These are phyloP conservation scores for Epirrhoe tristata DNA, from an alignment of 2,888 invertebrate species.

Conservation along the genomic window DNA sequence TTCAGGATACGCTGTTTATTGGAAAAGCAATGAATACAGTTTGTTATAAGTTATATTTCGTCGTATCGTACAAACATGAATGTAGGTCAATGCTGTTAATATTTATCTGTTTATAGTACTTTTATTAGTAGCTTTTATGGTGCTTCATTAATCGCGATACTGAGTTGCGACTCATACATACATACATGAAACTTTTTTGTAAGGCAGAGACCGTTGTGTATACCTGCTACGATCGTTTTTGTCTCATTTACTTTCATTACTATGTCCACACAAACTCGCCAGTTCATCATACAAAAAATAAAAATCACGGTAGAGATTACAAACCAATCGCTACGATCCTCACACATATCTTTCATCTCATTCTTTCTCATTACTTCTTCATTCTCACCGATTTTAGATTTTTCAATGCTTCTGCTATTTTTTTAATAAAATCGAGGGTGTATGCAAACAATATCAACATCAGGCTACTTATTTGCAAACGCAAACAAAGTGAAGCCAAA, in stretches of 20 bases:
- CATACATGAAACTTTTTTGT: too few species aligned
- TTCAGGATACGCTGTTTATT: conserved; percentile 29
- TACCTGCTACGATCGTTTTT: too few species aligned
- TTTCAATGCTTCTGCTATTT: background rate
- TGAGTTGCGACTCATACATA: background rate
- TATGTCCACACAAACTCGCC: too few species aligned
- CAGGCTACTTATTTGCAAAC: conserved; percentile 9
- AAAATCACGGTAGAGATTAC: too few species aligned
- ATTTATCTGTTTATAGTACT: conserved; percentile 8
- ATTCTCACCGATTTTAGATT: too few species aligned
- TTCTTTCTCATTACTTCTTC: too few species aligned
- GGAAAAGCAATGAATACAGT: conserved; percentile 32
- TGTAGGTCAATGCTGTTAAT: conserved; percentile 11
- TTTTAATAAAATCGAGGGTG: background rate
- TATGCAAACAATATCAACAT: background rate
- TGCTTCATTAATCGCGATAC: background rate
- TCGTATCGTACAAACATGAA: conserved; percentile 21
- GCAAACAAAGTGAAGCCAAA: conserved; percentile 21
- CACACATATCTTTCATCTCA: too few species aligned
- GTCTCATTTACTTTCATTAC: too few species aligned
- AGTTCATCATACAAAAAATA: too few species aligned
- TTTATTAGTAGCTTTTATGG: background rate
- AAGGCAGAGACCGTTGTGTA: too few species aligned
- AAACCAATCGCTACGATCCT: too few species aligned
- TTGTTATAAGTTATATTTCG: conserved; percentile 24